A percentile compares a stretch with the other conserved stretches of the same genome.
Evolutionary conservation across 2,888 invertebrate species (phyloP).

Genomic region (Phorcus lineatus): DNA sequence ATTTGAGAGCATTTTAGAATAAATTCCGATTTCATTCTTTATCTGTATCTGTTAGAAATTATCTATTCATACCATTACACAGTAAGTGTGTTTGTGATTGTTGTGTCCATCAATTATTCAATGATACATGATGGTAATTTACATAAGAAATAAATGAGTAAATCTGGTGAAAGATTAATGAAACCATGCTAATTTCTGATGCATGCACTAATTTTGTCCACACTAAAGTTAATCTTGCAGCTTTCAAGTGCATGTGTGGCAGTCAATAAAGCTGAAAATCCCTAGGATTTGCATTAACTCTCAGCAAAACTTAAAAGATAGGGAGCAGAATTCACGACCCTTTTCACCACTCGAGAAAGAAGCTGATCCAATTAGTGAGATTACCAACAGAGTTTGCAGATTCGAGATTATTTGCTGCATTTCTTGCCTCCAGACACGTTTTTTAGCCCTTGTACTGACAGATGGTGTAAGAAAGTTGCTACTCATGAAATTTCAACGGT

Average conservation of each 20-base stretch:
- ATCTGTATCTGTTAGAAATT: too few species aligned
- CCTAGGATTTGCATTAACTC: background rate
- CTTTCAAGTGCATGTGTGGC: background rate
- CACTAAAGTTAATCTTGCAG: background rate
- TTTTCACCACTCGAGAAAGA: background rate
- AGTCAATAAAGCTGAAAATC: background rate
- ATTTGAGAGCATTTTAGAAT: too few species aligned
- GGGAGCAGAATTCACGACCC: background rate
- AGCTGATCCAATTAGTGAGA: slow-evolving; percentile 4
- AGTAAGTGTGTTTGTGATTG: too few species aligned
- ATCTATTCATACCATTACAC: too few species aligned
- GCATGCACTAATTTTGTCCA: too few species aligned
- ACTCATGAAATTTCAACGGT: background rate
- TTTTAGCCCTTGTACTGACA: background rate
- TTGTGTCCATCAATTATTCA: too few species aligned
- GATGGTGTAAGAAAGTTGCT: background rate
- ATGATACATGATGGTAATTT: too few species aligned
- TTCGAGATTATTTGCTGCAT: background rate
- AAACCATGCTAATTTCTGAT: too few species aligned
- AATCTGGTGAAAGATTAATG: too few species aligned
- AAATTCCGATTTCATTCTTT: too few species aligned
- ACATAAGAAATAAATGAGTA: too few species aligned
- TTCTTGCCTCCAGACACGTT: background rate
- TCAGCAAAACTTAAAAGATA: too few species aligned
- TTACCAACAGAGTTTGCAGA: background rate